Evolutionary conservation across 2,888 invertebrate genomes (phyloP).

Genomic region (Thalpophila matura): DNA sequence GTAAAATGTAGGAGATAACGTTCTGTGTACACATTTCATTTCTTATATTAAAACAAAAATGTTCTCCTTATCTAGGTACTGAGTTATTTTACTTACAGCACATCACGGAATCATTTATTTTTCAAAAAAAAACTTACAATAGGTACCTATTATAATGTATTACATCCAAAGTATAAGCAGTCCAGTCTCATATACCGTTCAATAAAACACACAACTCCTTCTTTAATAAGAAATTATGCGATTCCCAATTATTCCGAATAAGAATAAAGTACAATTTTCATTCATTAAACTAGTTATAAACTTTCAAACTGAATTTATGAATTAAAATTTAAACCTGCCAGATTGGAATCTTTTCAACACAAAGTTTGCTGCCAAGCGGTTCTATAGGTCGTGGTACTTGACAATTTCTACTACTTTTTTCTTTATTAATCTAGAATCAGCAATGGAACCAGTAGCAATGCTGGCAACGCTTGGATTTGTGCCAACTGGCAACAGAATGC

Average conservation of each 20-base stretch:
- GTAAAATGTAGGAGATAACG: too few species aligned
- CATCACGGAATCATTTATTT: too few species aligned
- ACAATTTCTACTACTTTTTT: slow-evolving; percentile 43
- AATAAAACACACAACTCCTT: slow-evolving; percentile 4
- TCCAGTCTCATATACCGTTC: not conserved
- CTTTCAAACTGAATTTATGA: slow-evolving; percentile 35
- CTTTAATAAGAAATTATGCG: slow-evolving; percentile 13
- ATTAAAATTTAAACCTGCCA: slow-evolving; percentile 39
- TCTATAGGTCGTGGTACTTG: slow-evolving; percentile 12
- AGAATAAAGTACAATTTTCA: slow-evolving; percentile 39
- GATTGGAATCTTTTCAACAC: slow-evolving; percentile 42
- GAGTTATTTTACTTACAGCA: too few species aligned
- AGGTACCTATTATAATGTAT: slow-evolving; percentile 1
- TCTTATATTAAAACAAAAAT: too few species aligned
- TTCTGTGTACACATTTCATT: too few species aligned
- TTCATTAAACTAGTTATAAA: slow-evolving; percentile 40
- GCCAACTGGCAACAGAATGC: slow-evolving; percentile 62
- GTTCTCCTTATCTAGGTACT: too few species aligned
- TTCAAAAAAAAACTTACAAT: not conserved
- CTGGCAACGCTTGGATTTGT: slow-evolving; percentile 44
- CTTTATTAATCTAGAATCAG: slow-evolving; percentile 53
- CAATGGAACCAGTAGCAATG: slow-evolving; percentile 49
- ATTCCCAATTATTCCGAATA: slow-evolving; percentile 38
- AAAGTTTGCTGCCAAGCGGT: slow-evolving; percentile 24
- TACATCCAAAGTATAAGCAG: not conserved